These are phyloP conservation scores for Peromyscus californicus DNA, from an alignment of 2,113 vertebrate species.

Conservation along the genomic window DNA sequence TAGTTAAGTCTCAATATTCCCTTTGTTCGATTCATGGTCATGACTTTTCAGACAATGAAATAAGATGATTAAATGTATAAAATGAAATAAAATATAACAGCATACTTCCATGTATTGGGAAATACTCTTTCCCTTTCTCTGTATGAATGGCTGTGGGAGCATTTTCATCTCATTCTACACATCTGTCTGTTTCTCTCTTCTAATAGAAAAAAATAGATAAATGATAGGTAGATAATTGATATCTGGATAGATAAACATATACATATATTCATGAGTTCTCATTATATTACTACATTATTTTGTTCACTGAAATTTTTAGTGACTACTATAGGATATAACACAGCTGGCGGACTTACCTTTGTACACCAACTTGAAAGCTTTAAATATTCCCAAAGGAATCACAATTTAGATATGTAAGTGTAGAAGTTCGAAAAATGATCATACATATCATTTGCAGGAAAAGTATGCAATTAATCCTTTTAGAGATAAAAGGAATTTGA, in stretches of 20 bases:
- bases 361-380: constrained; percentile 44
- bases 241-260: not conserved
- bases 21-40: constrained; percentile 28
- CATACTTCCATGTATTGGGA: not conserved
- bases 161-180: not conserved
- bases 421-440: not conserved
- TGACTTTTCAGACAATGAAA: not conserved
- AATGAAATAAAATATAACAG: not conserved
- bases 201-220: not conserved
- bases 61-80: not conserved
- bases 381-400: not conserved
- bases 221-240: not conserved
- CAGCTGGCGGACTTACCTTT: not conserved
- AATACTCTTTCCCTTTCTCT: not conserved
- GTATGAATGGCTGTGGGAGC: no score
- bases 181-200: no score
- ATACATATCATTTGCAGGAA: constrained; percentile 44
- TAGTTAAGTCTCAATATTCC: constrained; percentile 45
- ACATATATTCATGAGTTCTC: not conserved
- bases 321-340: not conserved
- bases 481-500: constrained; percentile 28
- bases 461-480: constrained; percentile 52
- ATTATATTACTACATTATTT: not conserved
- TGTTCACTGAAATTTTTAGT: not conserved
- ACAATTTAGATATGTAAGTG: not conserved